Percentiles rank a stretch among this genome's conserved stretches.
phyloP scores from a whole-genome alignment of 2,113 vertebrate species.

The Oreocharis arfaki region DNA sequence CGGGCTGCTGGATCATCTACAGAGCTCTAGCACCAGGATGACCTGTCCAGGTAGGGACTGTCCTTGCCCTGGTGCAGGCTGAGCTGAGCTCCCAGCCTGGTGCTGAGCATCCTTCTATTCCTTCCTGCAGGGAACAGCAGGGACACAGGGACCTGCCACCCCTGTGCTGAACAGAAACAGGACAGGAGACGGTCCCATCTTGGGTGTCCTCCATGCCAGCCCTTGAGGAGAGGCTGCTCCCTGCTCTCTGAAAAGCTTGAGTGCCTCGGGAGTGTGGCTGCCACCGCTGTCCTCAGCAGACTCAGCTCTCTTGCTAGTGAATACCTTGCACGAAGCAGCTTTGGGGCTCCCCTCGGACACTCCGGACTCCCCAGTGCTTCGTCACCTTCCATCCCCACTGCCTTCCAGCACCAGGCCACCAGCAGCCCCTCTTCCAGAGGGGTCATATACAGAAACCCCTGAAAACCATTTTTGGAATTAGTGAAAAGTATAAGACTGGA shows the following conservation, averaged over 20 bases:
- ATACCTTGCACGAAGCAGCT: background rate
- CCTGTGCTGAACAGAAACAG: background rate
- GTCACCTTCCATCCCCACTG: fast-evolving
- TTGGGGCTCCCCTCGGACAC: background rate
- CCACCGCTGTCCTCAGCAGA: background rate
- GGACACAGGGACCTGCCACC: background rate
- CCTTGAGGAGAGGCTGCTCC: background rate
- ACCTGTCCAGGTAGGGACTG: background rate
- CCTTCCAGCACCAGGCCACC: background rate
- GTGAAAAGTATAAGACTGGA: constrained; percentile 18
- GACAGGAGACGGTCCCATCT: background rate
- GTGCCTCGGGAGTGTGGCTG: background rate
- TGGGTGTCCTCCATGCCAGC: background rate
- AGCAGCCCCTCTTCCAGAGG: background rate
- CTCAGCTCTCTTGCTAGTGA: background rate
- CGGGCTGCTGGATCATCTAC: background rate
- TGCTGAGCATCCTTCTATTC: background rate
- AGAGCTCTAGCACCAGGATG: constrained; percentile 58
- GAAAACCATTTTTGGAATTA: background rate
- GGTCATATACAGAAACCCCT: background rate
- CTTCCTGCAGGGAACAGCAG: background rate
- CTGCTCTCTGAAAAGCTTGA: background rate
- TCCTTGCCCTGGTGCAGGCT: background rate
- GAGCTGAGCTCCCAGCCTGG: background rate
- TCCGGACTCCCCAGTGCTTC: background rate